Base-by-base conservation (phyloP, 2,888 invertebrate genomes). In the Hirtodrosophila trivittata region DNA sequence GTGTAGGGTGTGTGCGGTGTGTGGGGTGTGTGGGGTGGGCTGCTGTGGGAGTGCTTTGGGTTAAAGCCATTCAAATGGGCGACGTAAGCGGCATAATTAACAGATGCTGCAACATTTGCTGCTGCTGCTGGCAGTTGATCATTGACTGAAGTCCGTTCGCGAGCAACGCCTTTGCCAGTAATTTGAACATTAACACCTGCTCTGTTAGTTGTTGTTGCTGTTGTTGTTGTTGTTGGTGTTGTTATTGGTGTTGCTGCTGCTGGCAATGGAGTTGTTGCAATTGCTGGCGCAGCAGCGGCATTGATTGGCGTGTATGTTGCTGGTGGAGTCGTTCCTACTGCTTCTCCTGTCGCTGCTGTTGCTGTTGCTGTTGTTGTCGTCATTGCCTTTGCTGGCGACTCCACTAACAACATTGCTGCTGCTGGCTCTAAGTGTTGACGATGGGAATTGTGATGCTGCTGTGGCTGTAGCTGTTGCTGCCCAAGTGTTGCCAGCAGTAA, bases 181-280 rank as follows among this genome's bases (percentile, higher is more conserved):
- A 87, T 86, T 86, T 89, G 89, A 84, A 83, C 88, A 89, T 89
- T 90, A 89, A 87, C 90, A 90, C 88, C 88, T 86, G 86, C 69
- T 68, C 76, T 58, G 45, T 69, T 50, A 33, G 73, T n/a, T 43
- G 68, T 46, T 75, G 76, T 74, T 60, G 73, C 46, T 65, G 67
- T 37, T 65, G 68, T 38, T 62, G 63, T 10, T 65, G 65, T 13
- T 39, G 72, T 25, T 75, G 76, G 60, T 46, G 72, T 39, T 64
- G 64, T 25, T 62, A 60, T 12, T 54, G 65, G 7, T 39, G 65
- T 28, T 75, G 77, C 60, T 46, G 71, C 39, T 63, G 65, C 30
- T 60, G 67, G 32, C 54, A 49, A 32, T 45, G 56, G 51, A 28
- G 64, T 14, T 54, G 65, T 37, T 52, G 70, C 46, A 47, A 43